phyloP scores from a whole-genome alignment of 1,140 invertebrate species.

The Pentalonia nigronervosa region DNA sequence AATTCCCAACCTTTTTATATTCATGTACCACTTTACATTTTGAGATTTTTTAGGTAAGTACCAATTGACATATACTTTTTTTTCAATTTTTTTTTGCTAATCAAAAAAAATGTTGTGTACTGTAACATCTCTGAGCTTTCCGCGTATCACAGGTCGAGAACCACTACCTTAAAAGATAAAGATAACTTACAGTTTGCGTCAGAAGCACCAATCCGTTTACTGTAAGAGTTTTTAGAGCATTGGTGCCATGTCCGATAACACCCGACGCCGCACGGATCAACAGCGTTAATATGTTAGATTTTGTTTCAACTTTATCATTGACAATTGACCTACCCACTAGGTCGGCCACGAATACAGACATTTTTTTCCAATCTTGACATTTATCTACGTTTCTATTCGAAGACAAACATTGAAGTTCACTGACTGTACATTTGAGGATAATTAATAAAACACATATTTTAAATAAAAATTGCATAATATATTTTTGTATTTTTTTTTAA shows the following conservation, averaged over 20 bases:
- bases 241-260: conserved; percentile 9
- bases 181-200: conserved; percentile 28
- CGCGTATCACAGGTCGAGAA: too few species aligned
- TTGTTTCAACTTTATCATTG: conserved; percentile 21
- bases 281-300: conserved; percentile 29
- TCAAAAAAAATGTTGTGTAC: too few species aligned
- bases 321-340: background rate
- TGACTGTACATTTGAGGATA: background rate
- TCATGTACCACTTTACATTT: too few species aligned
- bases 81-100: too few species aligned
- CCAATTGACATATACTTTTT: too few species aligned
- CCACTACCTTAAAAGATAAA: too few species aligned
- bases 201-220: conserved; percentile 40
- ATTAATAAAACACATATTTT: background rate
- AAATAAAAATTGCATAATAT: conserved; percentile 39
- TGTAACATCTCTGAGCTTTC: too few species aligned
- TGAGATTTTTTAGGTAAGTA: too few species aligned
- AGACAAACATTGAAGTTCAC: conserved; percentile 32
- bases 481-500: background rate
- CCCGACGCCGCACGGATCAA: conserved; percentile 25
- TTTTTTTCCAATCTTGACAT: conserved; percentile 46
- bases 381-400: background rate
- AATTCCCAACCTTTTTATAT: too few species aligned
- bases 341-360: conserved; percentile 31
- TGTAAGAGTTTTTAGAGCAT: background rate